These are phyloP conservation scores for Mactromeris polynyma DNA, from an alignment of 2,888 invertebrate species.

Conservation along the genomic window DNA sequence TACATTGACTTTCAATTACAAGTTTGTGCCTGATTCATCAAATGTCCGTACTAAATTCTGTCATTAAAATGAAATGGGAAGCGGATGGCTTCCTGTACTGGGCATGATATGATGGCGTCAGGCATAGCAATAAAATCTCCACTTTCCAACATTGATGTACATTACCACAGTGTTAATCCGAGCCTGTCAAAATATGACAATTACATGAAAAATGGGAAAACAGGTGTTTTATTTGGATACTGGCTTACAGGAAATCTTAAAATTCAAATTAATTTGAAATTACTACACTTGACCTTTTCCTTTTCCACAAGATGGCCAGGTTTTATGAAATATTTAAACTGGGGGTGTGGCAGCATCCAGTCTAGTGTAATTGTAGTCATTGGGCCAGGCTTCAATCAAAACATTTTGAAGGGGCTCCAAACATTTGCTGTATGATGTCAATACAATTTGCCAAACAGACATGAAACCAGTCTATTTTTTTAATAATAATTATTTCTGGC, in stretches of 20 bases:
- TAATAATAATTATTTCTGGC: slow-evolving; percentile 5
- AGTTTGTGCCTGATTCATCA: background rate
- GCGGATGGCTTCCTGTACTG: background rate
- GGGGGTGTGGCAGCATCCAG: slow-evolving; percentile 2
- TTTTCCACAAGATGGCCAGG: background rate
- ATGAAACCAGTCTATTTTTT: background rate
- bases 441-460: slow-evolving; percentile 10
- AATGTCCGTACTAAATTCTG: background rate
- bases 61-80: slow-evolving; percentile 17
- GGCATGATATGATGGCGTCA: slow-evolving; percentile 1
- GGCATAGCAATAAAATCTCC: background rate
- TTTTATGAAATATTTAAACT: slow-evolving; percentile 8
- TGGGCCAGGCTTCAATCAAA: background rate
- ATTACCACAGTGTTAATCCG: slow-evolving; percentile 12
- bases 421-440: background rate
- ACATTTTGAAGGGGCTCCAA: background rate
- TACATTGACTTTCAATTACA: background rate
- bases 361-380: background rate
- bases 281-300: slow-evolving; percentile 21
- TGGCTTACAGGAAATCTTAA: slow-evolving; percentile 40
- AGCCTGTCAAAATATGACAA: slow-evolving; percentile 43
- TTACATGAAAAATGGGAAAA: slow-evolving; percentile 36
- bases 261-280: slow-evolving; percentile 41
- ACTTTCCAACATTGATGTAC: background rate
- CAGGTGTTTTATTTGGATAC: slow-evolving; percentile 20